phyloP scores from a whole-genome alignment of 1,140 invertebrate genomes.

The Pseudomyrmex pallidus region DNA sequence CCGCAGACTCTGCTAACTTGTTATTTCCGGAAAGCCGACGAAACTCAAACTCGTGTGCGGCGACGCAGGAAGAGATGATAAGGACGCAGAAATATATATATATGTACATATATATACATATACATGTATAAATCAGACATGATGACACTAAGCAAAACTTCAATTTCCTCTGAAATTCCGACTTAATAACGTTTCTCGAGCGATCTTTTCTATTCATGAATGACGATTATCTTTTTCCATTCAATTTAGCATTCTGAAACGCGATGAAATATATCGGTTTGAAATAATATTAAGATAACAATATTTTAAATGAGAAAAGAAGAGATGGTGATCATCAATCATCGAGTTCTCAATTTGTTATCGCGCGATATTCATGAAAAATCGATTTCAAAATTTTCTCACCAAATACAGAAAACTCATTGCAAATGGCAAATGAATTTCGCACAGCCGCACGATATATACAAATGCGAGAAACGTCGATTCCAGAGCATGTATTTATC shows the following conservation, averaged over 20 bases:
- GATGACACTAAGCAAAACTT: slow-evolving; percentile 33
- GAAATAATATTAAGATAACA: neutral
- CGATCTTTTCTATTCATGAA: neutral
- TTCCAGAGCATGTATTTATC: slow-evolving; percentile 11
- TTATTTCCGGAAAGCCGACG: slow-evolving; percentile 51
- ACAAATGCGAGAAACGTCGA: neutral
- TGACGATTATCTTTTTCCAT: neutral
- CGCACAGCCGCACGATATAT: neutral
- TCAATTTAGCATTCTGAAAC: neutral
- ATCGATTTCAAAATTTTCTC: neutral
- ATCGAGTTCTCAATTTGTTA: neutral
- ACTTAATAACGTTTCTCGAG: slow-evolving; percentile 11
- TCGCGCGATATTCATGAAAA: neutral
- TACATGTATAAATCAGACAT: slow-evolving; percentile 18
- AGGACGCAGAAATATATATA: slow-evolving; percentile 36
- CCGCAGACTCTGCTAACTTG: slow-evolving; percentile 33
- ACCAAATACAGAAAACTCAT: neutral
- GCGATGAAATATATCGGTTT: neutral
- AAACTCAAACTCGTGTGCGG: slow-evolving; percentile 36
- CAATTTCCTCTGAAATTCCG: slow-evolving; percentile 54
- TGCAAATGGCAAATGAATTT: neutral
- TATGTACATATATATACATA: too few species aligned
- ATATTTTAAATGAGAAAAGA: neutral
- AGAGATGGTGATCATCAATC: neutral
- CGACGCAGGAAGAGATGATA: slow-evolving; percentile 48